Base-by-base conservation (phyloP, 2,888 invertebrate species). In the Tuberolachnus salignus region DNA sequence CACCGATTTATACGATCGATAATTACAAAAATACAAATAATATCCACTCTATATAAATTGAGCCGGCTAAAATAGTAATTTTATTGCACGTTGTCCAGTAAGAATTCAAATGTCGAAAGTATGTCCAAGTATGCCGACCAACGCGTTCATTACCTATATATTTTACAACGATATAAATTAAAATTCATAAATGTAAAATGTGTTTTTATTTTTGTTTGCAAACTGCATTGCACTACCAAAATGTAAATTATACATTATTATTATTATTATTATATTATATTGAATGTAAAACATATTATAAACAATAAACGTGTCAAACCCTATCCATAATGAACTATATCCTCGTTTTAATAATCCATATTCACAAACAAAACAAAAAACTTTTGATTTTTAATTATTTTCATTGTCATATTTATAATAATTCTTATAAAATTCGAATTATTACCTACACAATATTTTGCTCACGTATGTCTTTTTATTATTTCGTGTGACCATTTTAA, bases 361-460 rank as follows among this genome's bases (percentile, higher is more conserved):
- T 23, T 44, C 44, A n/a, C 57, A n/a, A 23, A 70, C 4, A 8
- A n/a, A 46, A 44, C 10, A 42, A 2, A n/a, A 44, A 23, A 57
- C 14, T 64, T 57, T 59, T 59, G 46, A n/a, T n/a, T 57, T 19
- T 9, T n/a, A 11, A 59, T 23, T 14, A 8, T 46, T 46, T n/a
- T n/a, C n/a, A n/a, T n/a, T n/a, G n/a, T n/a, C n/a, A n/a, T n/a
- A 23, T 55, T 55, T 10, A 21, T n/a, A n/a, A n/a, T n/a, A 55
- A 8, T 46, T 34, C 34, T 34, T 34, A 26, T 19, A 42, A 57
- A 57, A 70, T 34, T 55, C 21, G 44, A 71, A 71, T 71, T 46
- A 71, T 53, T 46, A 26, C 46, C 71, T 19, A 71, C 57, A 21
- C 57, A 21, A n/a, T 23, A 6, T 71, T 19, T 71, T 59, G 57